Evolutionary conservation across 1,140 invertebrate species (phyloP).

Genomic region (Lutraria rhynchaena): DNA sequence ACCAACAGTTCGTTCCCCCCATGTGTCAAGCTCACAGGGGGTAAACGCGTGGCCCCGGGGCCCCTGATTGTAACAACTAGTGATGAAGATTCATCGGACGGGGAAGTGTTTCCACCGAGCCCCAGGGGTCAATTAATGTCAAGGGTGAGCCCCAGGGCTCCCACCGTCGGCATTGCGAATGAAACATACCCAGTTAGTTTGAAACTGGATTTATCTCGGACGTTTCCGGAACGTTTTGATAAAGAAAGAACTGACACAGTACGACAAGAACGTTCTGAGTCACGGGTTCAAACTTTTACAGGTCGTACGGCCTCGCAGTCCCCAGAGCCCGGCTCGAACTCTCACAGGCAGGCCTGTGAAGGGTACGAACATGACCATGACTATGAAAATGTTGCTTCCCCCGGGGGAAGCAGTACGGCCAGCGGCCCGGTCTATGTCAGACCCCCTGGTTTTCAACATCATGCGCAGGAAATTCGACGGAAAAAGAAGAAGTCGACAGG

Average conservation of each 20-base stretch:
- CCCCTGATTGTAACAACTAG: constrained; percentile 73
- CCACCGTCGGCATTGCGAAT: constrained; percentile 16
- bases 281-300: constrained; percentile 9
- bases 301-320: constrained; percentile 54
- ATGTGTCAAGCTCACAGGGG: constrained; percentile 61
- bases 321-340: constrained; percentile 4
- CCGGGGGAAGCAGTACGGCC: constrained; percentile 80
- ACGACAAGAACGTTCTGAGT: constrained; percentile 52
- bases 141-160: constrained; percentile 47
- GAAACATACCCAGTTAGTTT: constrained; percentile 41
- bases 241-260: constrained; percentile 2
- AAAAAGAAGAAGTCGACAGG: constrained; percentile 77
- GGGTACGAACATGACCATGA: constrained; percentile 78
- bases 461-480: constrained; percentile 78
- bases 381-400: constrained; percentile 79
- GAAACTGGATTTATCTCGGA: constrained; percentile 89
- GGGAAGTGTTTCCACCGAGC: constrained; percentile 57
- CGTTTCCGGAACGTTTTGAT: constrained; percentile 88
- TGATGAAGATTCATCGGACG: constrained; percentile 71
- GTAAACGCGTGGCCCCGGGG: constrained; percentile 76
- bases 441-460: constrained; percentile 80
- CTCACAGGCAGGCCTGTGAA: constrained; percentile 58
- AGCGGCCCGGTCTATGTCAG: constrained; percentile 82
- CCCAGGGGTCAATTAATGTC: constrained; percentile 49
- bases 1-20: constrained; percentile 38